A percentile compares a stretch with the other conserved stretches of the same genome.
Conservation (phyloP, 2,113 vertebrate species). For the Sciurus niger region DNA sequence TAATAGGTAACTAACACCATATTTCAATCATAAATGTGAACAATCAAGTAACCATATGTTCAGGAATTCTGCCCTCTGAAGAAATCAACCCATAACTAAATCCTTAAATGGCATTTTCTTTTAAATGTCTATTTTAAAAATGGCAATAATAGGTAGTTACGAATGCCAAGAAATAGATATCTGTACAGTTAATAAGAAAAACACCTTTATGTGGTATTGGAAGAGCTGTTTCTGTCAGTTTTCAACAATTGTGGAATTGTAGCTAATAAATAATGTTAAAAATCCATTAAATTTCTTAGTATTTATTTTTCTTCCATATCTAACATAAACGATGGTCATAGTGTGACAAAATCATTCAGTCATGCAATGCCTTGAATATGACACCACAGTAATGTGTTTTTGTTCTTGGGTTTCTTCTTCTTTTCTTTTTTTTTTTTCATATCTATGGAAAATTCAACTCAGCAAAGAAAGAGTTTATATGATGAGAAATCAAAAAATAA, state of each 20-base stretch:
- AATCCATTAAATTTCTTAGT: conserved; percentile 22
- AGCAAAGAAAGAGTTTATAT: not conserved
- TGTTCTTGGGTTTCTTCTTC: not conserved
- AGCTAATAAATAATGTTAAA: not conserved
- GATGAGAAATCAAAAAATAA: conserved; percentile 15
- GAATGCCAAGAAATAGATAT: not conserved
- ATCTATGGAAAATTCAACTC: conserved; percentile 4
- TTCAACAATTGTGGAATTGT: conserved; percentile 15
- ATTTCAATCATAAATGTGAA: not conserved
- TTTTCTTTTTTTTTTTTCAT: conserved; percentile 22
- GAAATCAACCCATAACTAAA: not conserved
- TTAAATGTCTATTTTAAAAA: conserved; percentile 53
- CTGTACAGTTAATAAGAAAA: conserved; percentile 27
- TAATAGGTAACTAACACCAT: not conserved
- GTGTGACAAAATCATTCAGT: not conserved
- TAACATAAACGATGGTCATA: not conserved
- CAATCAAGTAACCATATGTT: conserved; percentile 36
- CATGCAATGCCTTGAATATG: conserved; percentile 3
- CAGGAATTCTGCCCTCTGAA: conserved; percentile 18
- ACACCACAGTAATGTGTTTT: not conserved
- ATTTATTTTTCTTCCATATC: not conserved
- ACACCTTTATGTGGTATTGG: not conserved
- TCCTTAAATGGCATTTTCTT: conserved; percentile 22
- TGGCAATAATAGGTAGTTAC: not conserved
- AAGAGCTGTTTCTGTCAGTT: conserved; percentile 45